Evolutionary conservation across 2,113 vertebrate genomes (phyloP).

Genomic region (Lasiurus cinereus): DNA sequence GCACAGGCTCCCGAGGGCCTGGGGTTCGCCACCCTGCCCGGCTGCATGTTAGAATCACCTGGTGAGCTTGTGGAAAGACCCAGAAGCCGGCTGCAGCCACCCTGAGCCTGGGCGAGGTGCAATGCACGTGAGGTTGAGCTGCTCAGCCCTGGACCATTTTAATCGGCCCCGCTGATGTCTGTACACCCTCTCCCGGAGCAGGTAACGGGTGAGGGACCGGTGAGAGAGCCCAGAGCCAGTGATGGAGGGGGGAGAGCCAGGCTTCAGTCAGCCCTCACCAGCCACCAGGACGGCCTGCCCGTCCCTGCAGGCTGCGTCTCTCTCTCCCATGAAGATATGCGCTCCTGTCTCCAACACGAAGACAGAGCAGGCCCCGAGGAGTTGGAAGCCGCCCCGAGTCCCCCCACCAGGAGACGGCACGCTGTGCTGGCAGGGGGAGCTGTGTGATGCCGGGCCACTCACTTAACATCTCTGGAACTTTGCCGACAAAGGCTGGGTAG

Average conservation of each 20-base stretch:
- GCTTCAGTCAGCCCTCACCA: background rate
- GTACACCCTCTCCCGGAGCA: background rate
- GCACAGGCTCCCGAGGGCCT: background rate
- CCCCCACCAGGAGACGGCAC: accelerated
- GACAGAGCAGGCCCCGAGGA: background rate
- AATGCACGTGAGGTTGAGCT: background rate
- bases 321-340: too few relatives aligned
- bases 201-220: accelerated
- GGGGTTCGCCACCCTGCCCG: background rate
- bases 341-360: accelerated
- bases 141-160: background rate
- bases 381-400: background rate
- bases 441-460: background rate
- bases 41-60: background rate
- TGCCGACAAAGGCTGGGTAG: background rate
- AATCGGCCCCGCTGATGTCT: background rate
- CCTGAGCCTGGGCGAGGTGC: background rate
- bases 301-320: background rate
- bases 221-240: background rate
- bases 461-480: background rate
- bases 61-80: background rate
- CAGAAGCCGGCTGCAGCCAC: background rate
- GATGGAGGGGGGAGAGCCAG: accelerated
- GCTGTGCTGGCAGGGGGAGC: background rate
- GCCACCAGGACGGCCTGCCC: background rate